Evolutionary conservation across 2,888 invertebrate genomes (phyloP).

Genomic region (Baronia brevicornis): DNA sequence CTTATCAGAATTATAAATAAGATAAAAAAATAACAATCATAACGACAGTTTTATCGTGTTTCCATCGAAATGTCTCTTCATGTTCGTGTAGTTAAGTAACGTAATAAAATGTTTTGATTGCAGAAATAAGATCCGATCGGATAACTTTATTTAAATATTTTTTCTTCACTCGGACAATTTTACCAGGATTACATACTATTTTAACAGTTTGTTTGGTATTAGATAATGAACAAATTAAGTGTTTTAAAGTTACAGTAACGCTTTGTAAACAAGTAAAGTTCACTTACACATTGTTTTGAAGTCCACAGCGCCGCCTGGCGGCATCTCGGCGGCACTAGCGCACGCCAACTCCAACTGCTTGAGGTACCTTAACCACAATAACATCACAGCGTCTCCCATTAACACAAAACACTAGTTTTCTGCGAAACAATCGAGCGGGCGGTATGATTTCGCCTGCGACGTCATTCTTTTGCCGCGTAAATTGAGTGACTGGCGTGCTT

Average conservation of each 20-base stretch:
- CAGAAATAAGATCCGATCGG: not conserved
- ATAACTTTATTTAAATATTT: not conserved
- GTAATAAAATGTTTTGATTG: constrained; percentile 6
- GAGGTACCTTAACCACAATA: constrained; percentile 68
- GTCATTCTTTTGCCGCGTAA: constrained; percentile 73
- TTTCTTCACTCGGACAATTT: no score
- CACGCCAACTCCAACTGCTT: constrained; percentile 66
- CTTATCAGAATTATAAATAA: constrained; percentile 51
- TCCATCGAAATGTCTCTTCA: constrained; percentile 34
- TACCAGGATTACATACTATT: no score
- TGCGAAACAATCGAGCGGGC: constrained; percentile 14
- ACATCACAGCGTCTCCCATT: constrained; percentile 51
- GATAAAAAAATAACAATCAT: constrained; percentile 59
- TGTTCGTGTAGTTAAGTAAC: constrained; percentile 9
- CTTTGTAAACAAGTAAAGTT: constrained; percentile 25
- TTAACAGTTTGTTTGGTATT: no score
- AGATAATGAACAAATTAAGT: constrained; percentile 16
- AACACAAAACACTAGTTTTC: constrained; percentile 21
- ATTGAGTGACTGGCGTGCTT: constrained; percentile 67
- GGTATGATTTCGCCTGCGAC: constrained; percentile 37
- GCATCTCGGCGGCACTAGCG: constrained; percentile 39
- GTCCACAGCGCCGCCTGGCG: constrained; percentile 58
- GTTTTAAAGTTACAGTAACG: not conserved
- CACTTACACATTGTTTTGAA: constrained; percentile 70
- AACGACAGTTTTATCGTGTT: constrained; percentile 58